A percentile compares a stretch with the other conserved stretches of the same genome.
These are phyloP conservation scores for Drosophila prostipennis DNA, from an alignment of 2,888 invertebrate genomes.

Conservation along the genomic window DNA sequence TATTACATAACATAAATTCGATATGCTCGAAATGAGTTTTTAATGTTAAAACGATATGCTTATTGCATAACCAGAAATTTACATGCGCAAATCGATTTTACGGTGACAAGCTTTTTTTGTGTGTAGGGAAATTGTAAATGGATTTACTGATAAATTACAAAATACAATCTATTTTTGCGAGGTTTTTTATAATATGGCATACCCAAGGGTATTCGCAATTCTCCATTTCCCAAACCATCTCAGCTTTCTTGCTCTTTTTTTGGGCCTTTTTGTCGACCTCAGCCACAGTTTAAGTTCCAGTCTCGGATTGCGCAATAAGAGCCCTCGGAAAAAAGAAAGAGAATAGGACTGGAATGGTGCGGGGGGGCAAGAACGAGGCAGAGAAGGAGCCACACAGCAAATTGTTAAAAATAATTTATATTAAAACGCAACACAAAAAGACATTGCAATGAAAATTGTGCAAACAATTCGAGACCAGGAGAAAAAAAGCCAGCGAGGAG, in stretches of 20 bases:
- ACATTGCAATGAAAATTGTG: slow-evolving; percentile 77
- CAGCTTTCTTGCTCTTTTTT: slow-evolving; percentile 24
- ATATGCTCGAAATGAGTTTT: too few relatives aligned
- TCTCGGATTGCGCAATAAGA: slow-evolving; percentile 68
- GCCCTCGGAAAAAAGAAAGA: slow-evolving; percentile 17
- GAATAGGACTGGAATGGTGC: slow-evolving; percentile 17
- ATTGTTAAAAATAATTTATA: slow-evolving; percentile 77
- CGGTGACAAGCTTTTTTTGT: too few relatives aligned
- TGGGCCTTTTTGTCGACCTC: slow-evolving; percentile 40
- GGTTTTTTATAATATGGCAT: too few relatives aligned
- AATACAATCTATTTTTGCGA: too few relatives aligned
- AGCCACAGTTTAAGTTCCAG: slow-evolving; percentile 54
- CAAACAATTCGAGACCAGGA: slow-evolving; percentile 65
- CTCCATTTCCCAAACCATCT: background rate
- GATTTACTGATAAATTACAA: too few relatives aligned
- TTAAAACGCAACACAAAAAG: slow-evolving; percentile 75
- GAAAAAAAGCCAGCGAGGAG: slow-evolving; percentile 13
- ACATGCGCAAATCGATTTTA: too few relatives aligned
- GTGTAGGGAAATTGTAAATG: too few relatives aligned
- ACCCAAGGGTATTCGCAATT: slow-evolving; percentile 4
- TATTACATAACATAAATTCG: too few relatives aligned
- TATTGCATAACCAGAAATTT: too few relatives aligned
- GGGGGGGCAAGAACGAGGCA: slow-evolving; percentile 12
- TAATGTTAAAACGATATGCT: too few relatives aligned
- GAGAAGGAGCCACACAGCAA: slow-evolving; percentile 53